Evolutionary conservation across 1,140 invertebrate species (phyloP).

Genomic region (Ganaspis sp.): DNA sequence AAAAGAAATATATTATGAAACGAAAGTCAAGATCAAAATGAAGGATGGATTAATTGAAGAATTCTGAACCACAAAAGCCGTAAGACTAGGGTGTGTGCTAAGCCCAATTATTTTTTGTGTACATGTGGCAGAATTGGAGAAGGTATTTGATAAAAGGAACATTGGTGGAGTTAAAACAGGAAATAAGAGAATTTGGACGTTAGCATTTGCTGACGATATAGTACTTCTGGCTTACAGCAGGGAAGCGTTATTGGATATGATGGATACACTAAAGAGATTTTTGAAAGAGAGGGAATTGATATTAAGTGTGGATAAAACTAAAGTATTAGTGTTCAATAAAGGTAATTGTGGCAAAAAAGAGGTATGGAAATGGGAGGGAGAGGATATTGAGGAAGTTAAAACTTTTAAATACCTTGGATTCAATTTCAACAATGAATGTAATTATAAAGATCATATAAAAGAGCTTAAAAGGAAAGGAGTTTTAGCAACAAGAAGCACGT

Average conservation of each 20-base stretch:
- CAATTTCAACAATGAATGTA: slow-evolving; percentile 8
- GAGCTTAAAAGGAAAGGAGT: slow-evolving; percentile 36
- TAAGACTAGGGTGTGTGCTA: slow-evolving; percentile 7
- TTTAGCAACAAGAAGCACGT: slow-evolving; percentile 16
- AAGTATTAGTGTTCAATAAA: no score
- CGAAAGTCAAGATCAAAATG: neutral
- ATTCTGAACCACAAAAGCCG: slow-evolving; percentile 11
- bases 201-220: slow-evolving; percentile 21
- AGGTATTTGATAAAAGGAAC: slow-evolving; percentile 5
- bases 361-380: no score
- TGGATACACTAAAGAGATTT: neutral
- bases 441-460: slow-evolving; percentile 33
- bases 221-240: slow-evolving; percentile 1
- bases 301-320: no score
- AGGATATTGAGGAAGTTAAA: no score
- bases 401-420: slow-evolving; percentile 23
- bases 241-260: neutral
- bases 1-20: slow-evolving; percentile 34
- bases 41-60: neutral
- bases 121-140: slow-evolving; percentile 12
- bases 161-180: slow-evolving; percentile 13
- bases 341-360: no score
- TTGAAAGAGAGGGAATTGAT: no score
- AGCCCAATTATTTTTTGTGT: slow-evolving; percentile 13
- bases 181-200: slow-evolving; percentile 5